A percentile compares a stretch with the other conserved stretches of the same genome.
Evolutionary conservation across 2,888 invertebrate species (phyloP).

Genomic region (Holacanthella duospinosa): DNA sequence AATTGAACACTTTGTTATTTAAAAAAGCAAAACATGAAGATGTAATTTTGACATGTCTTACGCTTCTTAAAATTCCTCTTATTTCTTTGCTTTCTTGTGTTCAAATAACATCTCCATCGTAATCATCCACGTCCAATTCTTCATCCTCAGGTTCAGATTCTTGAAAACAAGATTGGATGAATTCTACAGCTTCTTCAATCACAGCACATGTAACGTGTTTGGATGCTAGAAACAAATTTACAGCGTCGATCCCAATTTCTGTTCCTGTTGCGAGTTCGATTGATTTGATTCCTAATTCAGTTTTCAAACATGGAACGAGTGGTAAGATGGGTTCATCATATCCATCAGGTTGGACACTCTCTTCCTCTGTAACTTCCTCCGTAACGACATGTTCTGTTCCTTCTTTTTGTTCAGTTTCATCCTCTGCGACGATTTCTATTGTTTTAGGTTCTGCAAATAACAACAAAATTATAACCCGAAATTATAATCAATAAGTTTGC

Average conservation of each 20-base stretch:
- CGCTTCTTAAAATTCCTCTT: too few species aligned
- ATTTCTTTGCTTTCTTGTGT: too few species aligned
- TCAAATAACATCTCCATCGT: too few species aligned
- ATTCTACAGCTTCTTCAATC: background rate
- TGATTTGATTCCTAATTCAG: slow-evolving; percentile 9
- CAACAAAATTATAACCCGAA: too few species aligned
- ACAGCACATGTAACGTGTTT: background rate
- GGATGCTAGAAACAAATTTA: slow-evolving; percentile 10
- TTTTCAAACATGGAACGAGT: background rate
- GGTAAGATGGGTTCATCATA: background rate
- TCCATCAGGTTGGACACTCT: background rate
- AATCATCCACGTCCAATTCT: slow-evolving; percentile 8
- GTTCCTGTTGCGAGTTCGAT: slow-evolving; percentile 2
- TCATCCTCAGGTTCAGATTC: background rate
- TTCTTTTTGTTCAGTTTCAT: background rate
- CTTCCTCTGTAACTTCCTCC: too few species aligned
- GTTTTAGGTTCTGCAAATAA: too few species aligned
- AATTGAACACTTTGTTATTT: too few species aligned
- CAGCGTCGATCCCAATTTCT: slow-evolving; percentile 7
- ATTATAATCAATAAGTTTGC: too few species aligned
- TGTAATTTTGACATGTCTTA: too few species aligned
- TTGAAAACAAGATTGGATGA: background rate
- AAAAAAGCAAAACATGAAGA: too few species aligned
- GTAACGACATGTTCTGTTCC: background rate
- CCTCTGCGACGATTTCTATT: too few species aligned